A percentile compares a stretch with the other conserved stretches of the same genome.
Conservation (phyloP, 53 echinoderm and acorn worm genomes). For the Echinarachnius parma region DNA sequence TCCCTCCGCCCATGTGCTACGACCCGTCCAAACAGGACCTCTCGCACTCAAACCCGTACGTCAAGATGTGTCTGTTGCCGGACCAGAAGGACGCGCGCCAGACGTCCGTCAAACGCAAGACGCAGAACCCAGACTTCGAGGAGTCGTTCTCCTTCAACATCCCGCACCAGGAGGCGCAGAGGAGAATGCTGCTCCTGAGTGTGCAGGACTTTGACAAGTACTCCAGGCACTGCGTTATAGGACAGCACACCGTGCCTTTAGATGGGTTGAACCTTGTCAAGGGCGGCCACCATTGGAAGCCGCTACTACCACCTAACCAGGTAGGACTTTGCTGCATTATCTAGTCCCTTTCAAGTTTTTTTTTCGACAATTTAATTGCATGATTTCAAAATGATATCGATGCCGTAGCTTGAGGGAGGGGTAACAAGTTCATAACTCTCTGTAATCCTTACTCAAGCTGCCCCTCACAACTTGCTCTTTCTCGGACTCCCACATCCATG, state of each 20-base stretch:
- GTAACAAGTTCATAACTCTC: too few species aligned
- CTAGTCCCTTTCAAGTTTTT: too few species aligned
- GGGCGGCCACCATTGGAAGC: slow-evolving; percentile 94
- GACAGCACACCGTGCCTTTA: slow-evolving; percentile 79
- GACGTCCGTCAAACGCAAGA: slow-evolving; percentile 90
- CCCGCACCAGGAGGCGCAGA: slow-evolving; percentile 81
- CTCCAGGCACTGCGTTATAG: slow-evolving; percentile 96
- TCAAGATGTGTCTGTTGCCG: slow-evolving; percentile 93
- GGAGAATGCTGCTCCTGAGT: slow-evolving; percentile 76
- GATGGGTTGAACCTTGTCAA: slow-evolving; percentile 85
- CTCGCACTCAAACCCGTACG: slow-evolving; percentile 97
- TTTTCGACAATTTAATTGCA: too few species aligned
- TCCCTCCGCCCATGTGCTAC: slow-evolving; percentile 91
- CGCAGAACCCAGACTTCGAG: slow-evolving; percentile 93
- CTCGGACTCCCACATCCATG: too few species aligned
- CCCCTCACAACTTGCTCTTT: too few species aligned
- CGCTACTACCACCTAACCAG: slow-evolving; percentile 90
- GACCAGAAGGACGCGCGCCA: slow-evolving; percentile 95
- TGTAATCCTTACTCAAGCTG: too few species aligned
- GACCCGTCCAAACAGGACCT: slow-evolving; percentile 83
- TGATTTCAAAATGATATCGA: too few species aligned
- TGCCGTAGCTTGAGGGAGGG: too few species aligned
- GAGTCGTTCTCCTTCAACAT: slow-evolving; percentile 91
- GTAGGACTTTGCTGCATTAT: too few species aligned
- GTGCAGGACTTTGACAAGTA: slow-evolving; percentile 99